phyloP scores from a whole-genome alignment of 1,140 invertebrate species.

The Pseudomyrmex sp. region DNA sequence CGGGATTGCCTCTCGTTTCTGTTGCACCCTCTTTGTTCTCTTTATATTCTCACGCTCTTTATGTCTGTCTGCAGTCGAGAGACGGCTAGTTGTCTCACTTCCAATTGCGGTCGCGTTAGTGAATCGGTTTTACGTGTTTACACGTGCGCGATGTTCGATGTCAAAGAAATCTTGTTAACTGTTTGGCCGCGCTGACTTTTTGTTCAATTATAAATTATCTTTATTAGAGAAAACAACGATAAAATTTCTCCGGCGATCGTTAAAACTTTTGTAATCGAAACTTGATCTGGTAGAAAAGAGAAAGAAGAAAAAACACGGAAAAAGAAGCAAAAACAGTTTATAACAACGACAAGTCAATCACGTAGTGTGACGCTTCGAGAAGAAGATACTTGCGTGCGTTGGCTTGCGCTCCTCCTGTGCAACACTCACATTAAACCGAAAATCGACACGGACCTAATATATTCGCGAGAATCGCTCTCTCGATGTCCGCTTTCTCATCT shows the following conservation, averaged over 20 bases:
- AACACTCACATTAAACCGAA: conserved; percentile 7
- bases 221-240: neutral
- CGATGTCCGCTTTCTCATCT: neutral
- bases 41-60: too few relatives aligned
- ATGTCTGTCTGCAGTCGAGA: neutral
- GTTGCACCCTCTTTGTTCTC: too few relatives aligned
- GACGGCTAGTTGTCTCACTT: neutral
- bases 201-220: neutral
- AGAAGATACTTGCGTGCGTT: neutral
- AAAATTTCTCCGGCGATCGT: neutral
- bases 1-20: neutral
- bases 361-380: neutral
- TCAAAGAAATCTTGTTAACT: neutral
- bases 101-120: neutral
- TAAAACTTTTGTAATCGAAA: neutral
- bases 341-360: neutral
- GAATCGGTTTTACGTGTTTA: neutral
- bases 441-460: conserved; percentile 42
- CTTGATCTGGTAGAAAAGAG: neutral
- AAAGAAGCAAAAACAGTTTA: neutral
- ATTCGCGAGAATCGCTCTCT: conserved; percentile 21
- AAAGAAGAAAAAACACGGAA: too few relatives aligned
- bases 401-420: neutral
- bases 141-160: too few relatives aligned
- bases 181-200: too few relatives aligned